phyloP scores from a whole-genome alignment of 2,113 vertebrate genomes.

The Raphicerus campestris region DNA sequence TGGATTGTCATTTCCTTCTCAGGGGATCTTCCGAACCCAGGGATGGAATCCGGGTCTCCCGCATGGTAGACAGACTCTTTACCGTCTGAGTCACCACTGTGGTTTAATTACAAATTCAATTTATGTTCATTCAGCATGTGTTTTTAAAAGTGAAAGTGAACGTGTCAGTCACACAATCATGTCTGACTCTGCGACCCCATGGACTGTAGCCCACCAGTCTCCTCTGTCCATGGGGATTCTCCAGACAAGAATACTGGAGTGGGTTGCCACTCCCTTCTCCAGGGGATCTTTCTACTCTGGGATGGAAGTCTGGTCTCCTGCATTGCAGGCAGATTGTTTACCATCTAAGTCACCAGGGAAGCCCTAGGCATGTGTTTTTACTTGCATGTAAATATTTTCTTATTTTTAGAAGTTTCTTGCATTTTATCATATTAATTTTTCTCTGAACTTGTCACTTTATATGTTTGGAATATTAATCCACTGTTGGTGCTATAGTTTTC shows the following conservation, averaged over 20 bases:
- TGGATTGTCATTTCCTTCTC: no score
- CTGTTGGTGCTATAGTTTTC: background rate
- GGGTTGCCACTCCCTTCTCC: background rate
- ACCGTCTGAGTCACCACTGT: background rate
- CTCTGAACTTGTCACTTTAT: background rate
- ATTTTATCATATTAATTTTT: background rate
- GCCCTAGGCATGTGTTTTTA: background rate
- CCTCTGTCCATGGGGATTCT: background rate
- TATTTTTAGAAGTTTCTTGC: background rate
- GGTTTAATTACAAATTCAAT: background rate
- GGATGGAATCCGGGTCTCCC: no score
- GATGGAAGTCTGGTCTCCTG: background rate
- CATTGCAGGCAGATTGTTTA: background rate
- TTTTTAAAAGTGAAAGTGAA: background rate
- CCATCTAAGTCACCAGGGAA: background rate
- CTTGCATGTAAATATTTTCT: background rate
- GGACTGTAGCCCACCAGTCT: background rate
- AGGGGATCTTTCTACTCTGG: background rate
- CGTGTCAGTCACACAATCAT: background rate
- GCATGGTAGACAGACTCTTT: no score
- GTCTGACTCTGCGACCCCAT: background rate
- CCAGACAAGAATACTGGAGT: background rate
- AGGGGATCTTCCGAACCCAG: no score
- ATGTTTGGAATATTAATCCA: background rate
- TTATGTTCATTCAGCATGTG: background rate